phyloP scores from a whole-genome alignment of 2,797 vertebrate species.

The Cossypha polioptera region DNA sequence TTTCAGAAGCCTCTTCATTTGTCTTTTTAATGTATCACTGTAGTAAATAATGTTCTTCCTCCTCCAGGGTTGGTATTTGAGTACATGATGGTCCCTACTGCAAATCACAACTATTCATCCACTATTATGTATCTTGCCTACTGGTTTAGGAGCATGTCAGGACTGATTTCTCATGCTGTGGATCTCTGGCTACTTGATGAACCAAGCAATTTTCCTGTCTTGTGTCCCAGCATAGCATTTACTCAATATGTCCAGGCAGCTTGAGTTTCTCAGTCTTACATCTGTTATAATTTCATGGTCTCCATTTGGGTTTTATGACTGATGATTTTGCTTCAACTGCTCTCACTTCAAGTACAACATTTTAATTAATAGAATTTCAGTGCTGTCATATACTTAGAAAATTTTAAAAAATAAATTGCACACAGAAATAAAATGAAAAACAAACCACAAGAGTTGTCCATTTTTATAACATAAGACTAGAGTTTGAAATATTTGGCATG shows the following conservation, averaged over 20 bases:
- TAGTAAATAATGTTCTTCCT: not conserved
- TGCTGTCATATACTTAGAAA: not conserved
- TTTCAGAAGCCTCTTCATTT: not conserved
- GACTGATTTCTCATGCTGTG: not conserved
- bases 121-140: not conserved
- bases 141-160: not conserved
- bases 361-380: not conserved
- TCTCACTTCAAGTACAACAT: not conserved
- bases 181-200: not conserved
- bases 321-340: not conserved
- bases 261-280: not conserved
- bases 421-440: not conserved
- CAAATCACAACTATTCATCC: not conserved
- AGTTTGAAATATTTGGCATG: not conserved
- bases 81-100: not conserved
- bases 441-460: not conserved
- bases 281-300: not conserved
- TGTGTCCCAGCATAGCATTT: not conserved
- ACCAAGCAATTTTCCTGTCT: not conserved
- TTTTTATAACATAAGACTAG: not conserved
- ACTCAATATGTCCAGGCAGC: not conserved
- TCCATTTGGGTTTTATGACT: not conserved
- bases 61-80: not conserved
- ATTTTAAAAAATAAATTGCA: not conserved
- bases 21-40: not conserved